Evolutionary conservation across 2,113 vertebrate species (phyloP), one percentile per base, ranked within the genome.

Genomic region (Trogon melanurus): DNA sequence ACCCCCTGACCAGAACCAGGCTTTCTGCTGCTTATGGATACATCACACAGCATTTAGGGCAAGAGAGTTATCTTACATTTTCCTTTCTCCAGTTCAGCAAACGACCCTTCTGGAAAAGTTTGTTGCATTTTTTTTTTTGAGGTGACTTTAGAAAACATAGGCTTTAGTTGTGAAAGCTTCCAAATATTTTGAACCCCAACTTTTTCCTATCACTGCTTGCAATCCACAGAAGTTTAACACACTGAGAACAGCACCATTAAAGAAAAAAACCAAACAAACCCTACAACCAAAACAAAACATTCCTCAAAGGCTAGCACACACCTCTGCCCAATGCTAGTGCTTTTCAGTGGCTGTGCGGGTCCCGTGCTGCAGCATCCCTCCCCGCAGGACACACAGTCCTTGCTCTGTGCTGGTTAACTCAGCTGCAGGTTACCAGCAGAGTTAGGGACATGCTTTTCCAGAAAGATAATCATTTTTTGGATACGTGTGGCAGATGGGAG

Each of bases 401-500:
- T 56, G 25, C 22, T 41, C 57, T 19, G 10, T 29, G 72, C 53
- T n/a, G 36, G 19, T 41, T 25, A 76, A 51, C 71, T 51, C 71
- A 76, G 57, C 50, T 75, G 38, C 17, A 69, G 70, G 82, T 90
- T 79, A 80, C 60, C 11, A 53, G 51, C 71, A 73, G 79, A 22
- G 48, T 86, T 50, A 30, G 51, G 83, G 53, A 67, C 3, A 10
- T 11, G 34, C 44, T 86, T 91, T 86, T 86, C 71, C 41, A 84
- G 74, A 87, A 93, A 96, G 50, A 92, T n/a, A 48, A 48, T 95
- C 0, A 60, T 75, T 83, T 89, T 91, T 21, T 6, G 86, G 69
- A 78, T 67, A 94, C 76, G 62, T 88, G 70, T 54, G 50, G 78
- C 92, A 95, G 91, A 94, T 86, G 95, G 88, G 79, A 93, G 36